These are phyloP conservation scores for Megalops atlanticus DNA, from an alignment of 2,113 vertebrate species.

Conservation along the genomic window DNA sequence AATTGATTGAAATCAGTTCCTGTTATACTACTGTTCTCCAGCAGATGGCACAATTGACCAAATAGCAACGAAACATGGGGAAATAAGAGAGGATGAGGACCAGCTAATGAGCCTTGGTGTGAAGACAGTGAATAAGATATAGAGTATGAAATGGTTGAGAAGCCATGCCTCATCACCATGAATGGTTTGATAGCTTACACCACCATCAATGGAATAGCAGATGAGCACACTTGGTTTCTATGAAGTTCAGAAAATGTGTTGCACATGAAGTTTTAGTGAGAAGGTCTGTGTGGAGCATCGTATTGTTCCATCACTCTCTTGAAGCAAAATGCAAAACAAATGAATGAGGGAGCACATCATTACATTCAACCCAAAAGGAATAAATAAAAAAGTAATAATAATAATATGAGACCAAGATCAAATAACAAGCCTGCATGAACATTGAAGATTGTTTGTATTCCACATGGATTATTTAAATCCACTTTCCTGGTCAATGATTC, in stretches of 20 bases:
- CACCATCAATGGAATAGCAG: background rate
- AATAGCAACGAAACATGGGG: no score
- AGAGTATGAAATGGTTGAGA: background rate
- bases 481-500: background rate
- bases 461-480: background rate
- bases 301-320: no score
- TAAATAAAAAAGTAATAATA: background rate
- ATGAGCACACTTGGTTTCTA: background rate
- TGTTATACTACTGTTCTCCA: background rate
- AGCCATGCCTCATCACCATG: background rate
- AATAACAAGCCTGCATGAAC: background rate
- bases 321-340: no score
- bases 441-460: background rate
- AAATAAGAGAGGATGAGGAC: background rate
- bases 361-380: no score
- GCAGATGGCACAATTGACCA: conserved; percentile 1
- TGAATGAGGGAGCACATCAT: no score
- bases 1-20: background rate
- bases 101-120: background rate
- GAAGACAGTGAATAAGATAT: background rate
- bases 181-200: background rate
- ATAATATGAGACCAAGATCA: no score
- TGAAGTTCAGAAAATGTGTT: background rate
- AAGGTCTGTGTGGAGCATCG: background rate
- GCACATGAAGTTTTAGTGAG: background rate